A percentile compares a stretch with the other conserved stretches of the same genome.
Conservation (phyloP, 1,140 invertebrate genomes). For the Tenebrio molitor region DNA sequence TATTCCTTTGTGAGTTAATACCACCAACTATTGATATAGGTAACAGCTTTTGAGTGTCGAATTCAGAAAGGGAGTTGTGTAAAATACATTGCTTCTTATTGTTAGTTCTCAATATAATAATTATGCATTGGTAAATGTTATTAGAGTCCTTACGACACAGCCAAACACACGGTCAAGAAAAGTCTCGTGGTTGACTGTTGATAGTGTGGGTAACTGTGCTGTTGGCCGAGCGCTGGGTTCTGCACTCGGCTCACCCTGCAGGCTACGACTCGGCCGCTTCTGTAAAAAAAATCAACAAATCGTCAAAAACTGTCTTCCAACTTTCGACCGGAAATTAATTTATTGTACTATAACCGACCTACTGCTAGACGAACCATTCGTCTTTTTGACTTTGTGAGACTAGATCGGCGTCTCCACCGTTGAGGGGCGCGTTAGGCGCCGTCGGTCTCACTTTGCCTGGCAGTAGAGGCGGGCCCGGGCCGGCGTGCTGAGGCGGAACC, state of each 20-base stretch:
- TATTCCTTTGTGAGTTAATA: neutral
- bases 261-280: constrained; percentile 64
- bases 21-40: neutral
- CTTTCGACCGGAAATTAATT: no score
- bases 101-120: no score
- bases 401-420: constrained; percentile 61
- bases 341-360: no score
- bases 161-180: constrained; percentile 14
- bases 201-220: constrained; percentile 56
- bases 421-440: constrained; percentile 56
- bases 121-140: constrained; percentile 17
- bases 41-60: constrained; percentile 9
- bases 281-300: constrained; percentile 60
- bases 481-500: constrained; percentile 78
- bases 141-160: neutral
- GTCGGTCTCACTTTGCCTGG: constrained; percentile 76
- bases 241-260: constrained; percentile 65
- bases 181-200: constrained; percentile 24
- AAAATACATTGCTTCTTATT: constrained; percentile 27
- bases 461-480: constrained; percentile 80
- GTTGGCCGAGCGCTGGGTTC: constrained; percentile 64
- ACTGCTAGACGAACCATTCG: constrained; percentile 79
- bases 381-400: constrained; percentile 69
- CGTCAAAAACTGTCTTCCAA: no score
- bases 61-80: constrained; percentile 21